Evolutionary conservation across 2,888 invertebrate genomes (phyloP).

Genomic region (Pterostichus madidus): DNA sequence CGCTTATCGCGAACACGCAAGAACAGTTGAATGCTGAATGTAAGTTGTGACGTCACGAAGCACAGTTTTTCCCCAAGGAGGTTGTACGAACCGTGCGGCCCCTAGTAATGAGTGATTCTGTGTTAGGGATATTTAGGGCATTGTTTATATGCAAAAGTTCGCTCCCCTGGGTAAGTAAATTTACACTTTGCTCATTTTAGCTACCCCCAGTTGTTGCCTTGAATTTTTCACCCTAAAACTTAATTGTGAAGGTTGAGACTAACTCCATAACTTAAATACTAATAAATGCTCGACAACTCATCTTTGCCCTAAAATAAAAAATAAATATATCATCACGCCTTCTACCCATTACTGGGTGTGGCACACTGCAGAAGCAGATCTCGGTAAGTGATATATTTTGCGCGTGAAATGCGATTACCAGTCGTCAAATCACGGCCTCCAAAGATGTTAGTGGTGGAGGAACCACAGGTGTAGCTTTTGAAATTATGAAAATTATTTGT

Average conservation of each 20-base stretch:
- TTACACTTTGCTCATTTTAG: constrained; percentile 50
- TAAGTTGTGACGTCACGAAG: constrained; percentile 30
- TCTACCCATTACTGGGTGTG: too few species aligned
- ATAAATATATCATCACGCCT: too few species aligned
- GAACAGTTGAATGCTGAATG: constrained; percentile 38
- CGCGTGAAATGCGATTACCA: too few species aligned
- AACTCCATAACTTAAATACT: constrained; percentile 28
- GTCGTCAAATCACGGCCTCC: too few species aligned
- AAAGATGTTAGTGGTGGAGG: too few species aligned
- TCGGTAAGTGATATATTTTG: too few species aligned
- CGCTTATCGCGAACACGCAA: constrained; percentile 35
- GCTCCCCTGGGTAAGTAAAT: constrained; percentile 57
- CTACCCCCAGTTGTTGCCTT: constrained; percentile 24
- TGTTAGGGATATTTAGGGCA: constrained; percentile 47
- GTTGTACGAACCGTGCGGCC: constrained; percentile 5
- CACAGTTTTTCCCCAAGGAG: constrained; percentile 8
- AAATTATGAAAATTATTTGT: too few species aligned
- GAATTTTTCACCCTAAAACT: constrained; percentile 47
- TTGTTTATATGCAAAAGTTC: constrained; percentile 59
- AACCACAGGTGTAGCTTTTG: too few species aligned
- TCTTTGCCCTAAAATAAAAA: too few species aligned
- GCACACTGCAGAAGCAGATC: too few species aligned
- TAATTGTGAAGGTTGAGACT: constrained; percentile 22
- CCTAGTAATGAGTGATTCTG: constrained; percentile 53
- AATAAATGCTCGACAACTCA: not conserved